These are phyloP conservation scores for Cylindroiulus punctatus DNA, from an alignment of 2,888 invertebrate species.

Conservation along the genomic window DNA sequence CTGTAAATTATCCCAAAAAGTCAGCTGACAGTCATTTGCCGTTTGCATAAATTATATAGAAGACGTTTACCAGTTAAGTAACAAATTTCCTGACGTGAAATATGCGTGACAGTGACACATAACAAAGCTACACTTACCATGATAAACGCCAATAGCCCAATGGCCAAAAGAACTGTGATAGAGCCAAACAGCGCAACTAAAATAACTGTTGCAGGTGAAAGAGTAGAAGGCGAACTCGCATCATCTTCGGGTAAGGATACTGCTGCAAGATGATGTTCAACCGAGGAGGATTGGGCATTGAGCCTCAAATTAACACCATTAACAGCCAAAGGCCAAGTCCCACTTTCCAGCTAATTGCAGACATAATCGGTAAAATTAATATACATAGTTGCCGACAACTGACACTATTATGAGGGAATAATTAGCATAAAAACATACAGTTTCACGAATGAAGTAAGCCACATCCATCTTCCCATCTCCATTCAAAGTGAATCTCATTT, in stretches of 20 bases:
- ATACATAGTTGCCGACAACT: neutral
- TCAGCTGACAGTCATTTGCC: neutral
- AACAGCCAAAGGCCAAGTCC: slow-evolving; percentile 3
- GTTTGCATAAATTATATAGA: too few species aligned
- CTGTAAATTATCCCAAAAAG: neutral
- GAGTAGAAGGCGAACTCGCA: neutral
- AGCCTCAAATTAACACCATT: slow-evolving; percentile 20
- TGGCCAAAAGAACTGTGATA: neutral
- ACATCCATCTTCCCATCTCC: slow-evolving; percentile 81
- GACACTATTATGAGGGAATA: neutral
- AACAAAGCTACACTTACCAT: slow-evolving; percentile 44
- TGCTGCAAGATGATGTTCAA: slow-evolving; percentile 44
- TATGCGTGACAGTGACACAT: too few species aligned
- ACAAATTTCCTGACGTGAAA: too few species aligned
- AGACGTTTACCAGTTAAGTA: too few species aligned
- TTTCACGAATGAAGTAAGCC: slow-evolving; percentile 81
- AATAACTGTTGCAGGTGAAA: slow-evolving; percentile 40
- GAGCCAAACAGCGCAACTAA: slow-evolving; percentile 48
- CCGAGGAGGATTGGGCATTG: slow-evolving; percentile 12
- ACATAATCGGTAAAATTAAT: neutral
- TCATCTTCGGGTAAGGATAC: neutral
- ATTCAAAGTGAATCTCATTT: slow-evolving; percentile 74
- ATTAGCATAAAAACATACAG: slow-evolving; percentile 71
- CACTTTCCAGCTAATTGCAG: slow-evolving; percentile 23
- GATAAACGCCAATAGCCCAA: slow-evolving; percentile 8